Conservation (phyloP, 2,888 invertebrate genomes). For the Mesorhabditis belari region DNA sequence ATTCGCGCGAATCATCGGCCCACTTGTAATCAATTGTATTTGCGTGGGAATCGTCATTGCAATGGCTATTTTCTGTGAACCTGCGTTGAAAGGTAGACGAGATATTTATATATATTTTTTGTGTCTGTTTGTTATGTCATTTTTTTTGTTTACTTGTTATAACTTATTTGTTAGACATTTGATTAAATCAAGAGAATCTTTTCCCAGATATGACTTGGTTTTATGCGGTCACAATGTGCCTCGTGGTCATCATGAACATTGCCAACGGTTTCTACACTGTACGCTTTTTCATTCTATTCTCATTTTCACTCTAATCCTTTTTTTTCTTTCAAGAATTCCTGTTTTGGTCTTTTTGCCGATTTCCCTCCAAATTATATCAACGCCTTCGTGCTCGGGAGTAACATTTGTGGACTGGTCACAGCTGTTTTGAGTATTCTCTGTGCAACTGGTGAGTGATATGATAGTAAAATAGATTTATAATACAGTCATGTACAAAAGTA, state of each 20-base stretch:
- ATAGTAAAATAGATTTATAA: no score
- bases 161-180: no score
- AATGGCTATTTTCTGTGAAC: conserved; percentile 55
- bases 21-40: conserved; percentile 42
- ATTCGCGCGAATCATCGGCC: conserved; percentile 71
- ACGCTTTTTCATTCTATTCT: not conserved
- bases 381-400: no score
- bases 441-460: no score
- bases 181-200: not conserved
- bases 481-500: no score
- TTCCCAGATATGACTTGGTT: conserved; percentile 54
- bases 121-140: no score
- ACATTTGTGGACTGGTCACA: no score
- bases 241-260: conserved; percentile 61
- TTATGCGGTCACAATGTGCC: conserved; percentile 55
- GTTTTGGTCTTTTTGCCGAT: conserved; percentile 88
- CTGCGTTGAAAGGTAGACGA: conserved; percentile 16
- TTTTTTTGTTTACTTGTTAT: no score
- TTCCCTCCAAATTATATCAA: conserved; percentile 77
- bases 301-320: not conserved
- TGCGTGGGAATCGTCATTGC: conserved; percentile 55
- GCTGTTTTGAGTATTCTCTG: no score
- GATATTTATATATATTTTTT: not conserved
- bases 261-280: conserved; percentile 77
- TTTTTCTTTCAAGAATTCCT: conserved; percentile 68